Base-by-base conservation (phyloP, 2,797 vertebrate species). In the Lithobates sylvaticus region DNA sequence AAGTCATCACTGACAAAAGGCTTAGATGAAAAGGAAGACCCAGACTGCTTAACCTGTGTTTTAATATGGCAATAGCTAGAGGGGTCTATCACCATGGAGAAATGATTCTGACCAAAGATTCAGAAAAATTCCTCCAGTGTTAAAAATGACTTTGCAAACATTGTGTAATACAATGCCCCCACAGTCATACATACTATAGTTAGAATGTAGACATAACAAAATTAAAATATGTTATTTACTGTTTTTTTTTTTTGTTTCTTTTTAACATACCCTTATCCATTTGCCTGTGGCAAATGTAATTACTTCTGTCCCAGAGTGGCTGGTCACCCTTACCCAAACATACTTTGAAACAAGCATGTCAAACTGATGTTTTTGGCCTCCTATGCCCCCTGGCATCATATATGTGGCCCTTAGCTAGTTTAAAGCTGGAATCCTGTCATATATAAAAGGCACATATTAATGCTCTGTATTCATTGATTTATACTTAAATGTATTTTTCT, bases 1-100 rank as follows among this genome's bases (percentile, higher is more conserved):
- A 94, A 92, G 92, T 94, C 92, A 90, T 93, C 88, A 88, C 4
- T 94, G 91, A 90, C 90, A 90, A 93, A 91, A 64, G 88, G 89
- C 88, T 92, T 92, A 91, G 91, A 74, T 74, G 72, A 74, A 67
- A 83, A 83, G 71, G 21, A 83, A 65, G 61, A 58, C 91, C 89
- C 88, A 92, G 88, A 90, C 89, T 86, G 79, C 89, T 88, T 85
- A 89, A 90, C 68, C 91, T 91, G 87, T 87, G 91, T 91, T 78
- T 72, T 91, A 92, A 91, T 26, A 72, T 54, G 36, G 23, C 54
- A 74, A 83, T 68, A 64, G 86, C 88, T 80, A 79, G 83, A 89
- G 88, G 42, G 39, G 87, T 89, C 88, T 81, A 89, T 88, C 54
- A 42, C 64, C 36, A 89, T 90, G 86, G 90, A 88, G 89, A 86